Evolutionary conservation across 2,113 vertebrate species (phyloP).

Genomic region (Gracilinanus agilis): DNA sequence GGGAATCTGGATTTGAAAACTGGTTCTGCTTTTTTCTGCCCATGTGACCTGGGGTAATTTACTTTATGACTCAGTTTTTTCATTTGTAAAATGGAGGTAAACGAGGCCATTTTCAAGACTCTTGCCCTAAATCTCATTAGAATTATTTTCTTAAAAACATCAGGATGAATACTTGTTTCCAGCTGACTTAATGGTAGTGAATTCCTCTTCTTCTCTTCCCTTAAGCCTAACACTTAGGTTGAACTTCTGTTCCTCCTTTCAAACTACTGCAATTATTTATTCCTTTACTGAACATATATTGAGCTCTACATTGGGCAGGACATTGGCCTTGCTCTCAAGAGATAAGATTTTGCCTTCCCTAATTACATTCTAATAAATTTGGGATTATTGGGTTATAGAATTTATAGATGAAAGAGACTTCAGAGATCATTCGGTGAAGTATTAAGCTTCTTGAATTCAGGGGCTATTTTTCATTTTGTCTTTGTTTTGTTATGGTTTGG

Average conservation of each 20-base stretch:
- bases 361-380: not conserved
- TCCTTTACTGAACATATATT: not conserved
- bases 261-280: not conserved
- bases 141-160: slow-evolving; percentile 73
- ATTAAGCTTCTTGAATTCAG: not conserved
- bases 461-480: not conserved
- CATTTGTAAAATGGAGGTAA: not conserved
- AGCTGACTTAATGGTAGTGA: slow-evolving; percentile 7
- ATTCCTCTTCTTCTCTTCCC: accelerated
- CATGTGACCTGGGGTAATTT: not conserved
- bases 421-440: not conserved
- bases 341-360: not conserved
- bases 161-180: slow-evolving; percentile 78
- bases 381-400: not conserved
- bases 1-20: not conserved
- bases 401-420: not conserved
- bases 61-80: not conserved
- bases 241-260: not conserved
- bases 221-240: not conserved
- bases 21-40: not conserved
- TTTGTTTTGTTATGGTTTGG: not conserved
- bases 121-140: slow-evolving; percentile 39
- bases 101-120: not conserved
- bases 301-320: not conserved
- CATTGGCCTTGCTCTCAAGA: not conserved